These are phyloP conservation scores for Synergus japonicus DNA, from an alignment of 2,888 invertebrate species.

Conservation along the genomic window DNA sequence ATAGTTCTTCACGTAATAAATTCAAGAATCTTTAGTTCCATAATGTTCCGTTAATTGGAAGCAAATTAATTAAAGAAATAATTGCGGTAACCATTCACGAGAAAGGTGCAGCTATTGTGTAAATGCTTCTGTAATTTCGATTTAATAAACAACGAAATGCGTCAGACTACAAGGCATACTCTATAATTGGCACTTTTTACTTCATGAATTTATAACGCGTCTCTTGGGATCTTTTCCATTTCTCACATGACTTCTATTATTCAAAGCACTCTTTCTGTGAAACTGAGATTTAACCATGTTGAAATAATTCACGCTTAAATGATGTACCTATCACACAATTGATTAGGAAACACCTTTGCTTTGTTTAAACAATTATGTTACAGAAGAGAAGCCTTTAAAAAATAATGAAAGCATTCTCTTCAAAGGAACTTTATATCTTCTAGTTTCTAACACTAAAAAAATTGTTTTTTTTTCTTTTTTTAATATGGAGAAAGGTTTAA, in stretches of 20 bases:
- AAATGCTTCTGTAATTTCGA: background rate
- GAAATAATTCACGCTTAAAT: background rate
- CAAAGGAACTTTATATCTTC: no score
- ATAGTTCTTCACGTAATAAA: background rate
- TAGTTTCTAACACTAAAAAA: no score
- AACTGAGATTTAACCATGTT: background rate
- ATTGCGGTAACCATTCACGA: background rate
- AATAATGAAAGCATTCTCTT: no score
- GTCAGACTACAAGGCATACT: background rate
- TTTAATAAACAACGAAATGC: background rate
- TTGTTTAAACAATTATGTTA: background rate
- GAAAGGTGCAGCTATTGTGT: background rate
- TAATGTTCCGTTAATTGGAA: conserved; percentile 19
- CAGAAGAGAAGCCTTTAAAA: no score
- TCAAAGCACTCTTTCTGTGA: background rate
- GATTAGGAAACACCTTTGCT: background rate
- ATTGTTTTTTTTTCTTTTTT: no score
- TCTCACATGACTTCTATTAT: background rate
- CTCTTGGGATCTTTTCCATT: background rate
- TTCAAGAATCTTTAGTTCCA: background rate
- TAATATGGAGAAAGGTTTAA: no score
- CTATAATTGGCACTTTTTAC: background rate
- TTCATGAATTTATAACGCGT: background rate
- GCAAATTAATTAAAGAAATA: conserved; percentile 11
- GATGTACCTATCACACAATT: background rate